Base-by-base conservation (phyloP, 2,888 invertebrate species). In the Lithophane ornitopus region DNA sequence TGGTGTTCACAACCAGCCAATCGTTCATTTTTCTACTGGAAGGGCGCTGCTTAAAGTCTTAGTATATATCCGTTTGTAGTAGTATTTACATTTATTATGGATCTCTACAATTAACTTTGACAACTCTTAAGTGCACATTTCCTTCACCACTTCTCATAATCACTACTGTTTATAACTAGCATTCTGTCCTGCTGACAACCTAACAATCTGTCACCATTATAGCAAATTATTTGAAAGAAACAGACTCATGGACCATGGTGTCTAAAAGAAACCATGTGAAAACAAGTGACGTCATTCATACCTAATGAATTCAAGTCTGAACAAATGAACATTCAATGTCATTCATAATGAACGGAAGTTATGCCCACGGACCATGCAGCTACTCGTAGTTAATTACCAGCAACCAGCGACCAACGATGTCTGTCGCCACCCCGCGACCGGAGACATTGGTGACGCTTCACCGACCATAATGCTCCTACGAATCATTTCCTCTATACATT, bases 401-500 rank as follows among this genome's bases (percentile, higher is more conserved):
- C 16, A 68, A 34, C 76, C 62, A 46, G 12, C 22, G 22, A 58
- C 46, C 63, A 44, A 67, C 56, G 69, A 44, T 78, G 69, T 70
- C 62, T 59, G 62, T 72, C 65, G 61, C 63, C 63, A 58, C 49
- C 39, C 58, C 74, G 8, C 65, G 16, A 4, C 58, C 62, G 74
- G 58, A 70, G n/a, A 73, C 75, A 44, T 44, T 54, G 68, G 84
- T 56, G 65, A 63, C 76, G 87, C 82, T 78, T 66, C 76, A 81
- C 72, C 70, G 74, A 74, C 54, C 78, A 68, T 72, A 59, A 74
- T 74, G 49, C 52, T 58, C 73, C 71, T 59, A 70, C 75, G 39
- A 63, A 63, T 74, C 73, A 70, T 77, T 87, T 87, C 84, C 86
- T 76, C 66, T 70, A 63, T 67, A 46, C 66, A 52, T 81, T 84